Evolutionary conservation across 1,140 invertebrate species (phyloP), one percentile per base, ranked within the genome.

Genomic region (Drosophila equinoxialis): DNA sequence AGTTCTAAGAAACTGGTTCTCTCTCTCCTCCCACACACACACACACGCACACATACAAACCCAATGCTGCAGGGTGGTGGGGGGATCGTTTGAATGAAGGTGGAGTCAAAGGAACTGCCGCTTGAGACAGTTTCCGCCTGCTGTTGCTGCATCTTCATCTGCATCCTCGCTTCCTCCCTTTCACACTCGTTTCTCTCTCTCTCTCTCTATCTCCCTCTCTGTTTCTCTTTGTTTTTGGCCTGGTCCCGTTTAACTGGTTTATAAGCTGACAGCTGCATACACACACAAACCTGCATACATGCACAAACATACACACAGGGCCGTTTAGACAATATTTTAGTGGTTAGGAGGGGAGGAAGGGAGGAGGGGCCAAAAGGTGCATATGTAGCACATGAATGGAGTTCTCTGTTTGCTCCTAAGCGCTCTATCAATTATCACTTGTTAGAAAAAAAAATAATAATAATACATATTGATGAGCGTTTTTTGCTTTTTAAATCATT

Each of bases 241-340:
- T 45, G 54, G 74, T 79, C 82, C 81, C 61, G 79, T 79, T 83
- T 79, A 87, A 86, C 83, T 83, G 83, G 83, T 86, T 86, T 87
- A 74, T 75, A 66, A 67, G 65, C 42, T 62, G 57, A 26, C 75
- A 67, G 55, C 60, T 67, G 75, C 67, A 77, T 51, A 51, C 45
- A 51, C 45, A 51, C 7, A 51, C 8, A 48, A 7, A 48, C 8
- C 6, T 10, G 2, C 35, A 11, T 13, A 39, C 37, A 39, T 39
- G 11, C 11, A 13, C 11, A 39, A 1, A 13, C 4, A 39, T 39
- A 13, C 11, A 30, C 6, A 20, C 45, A 51, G 45, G 37, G 10
- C 11, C 37, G 37, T 39, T 39, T 39, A 11, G 10, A 11, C 8
- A 39, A 4, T 26, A 39, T 11, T 39, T 11, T 39, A 37, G 37